phyloP scores from a whole-genome alignment of 2,797 vertebrate species.

The Phoxinus dragarum region DNA sequence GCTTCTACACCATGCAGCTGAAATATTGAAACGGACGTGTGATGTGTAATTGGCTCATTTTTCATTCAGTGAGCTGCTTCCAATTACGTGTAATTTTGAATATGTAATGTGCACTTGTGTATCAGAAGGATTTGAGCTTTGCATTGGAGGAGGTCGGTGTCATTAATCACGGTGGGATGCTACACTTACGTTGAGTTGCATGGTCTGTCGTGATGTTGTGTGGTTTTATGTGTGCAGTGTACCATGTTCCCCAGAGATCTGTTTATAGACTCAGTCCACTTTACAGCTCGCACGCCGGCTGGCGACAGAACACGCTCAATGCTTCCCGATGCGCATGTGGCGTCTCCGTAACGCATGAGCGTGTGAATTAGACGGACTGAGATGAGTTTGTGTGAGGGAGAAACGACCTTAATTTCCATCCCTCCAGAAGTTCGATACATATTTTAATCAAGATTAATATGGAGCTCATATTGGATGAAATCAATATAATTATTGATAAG shows the following conservation, averaged over 20 bases:
- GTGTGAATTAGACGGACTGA: constrained; percentile 18
- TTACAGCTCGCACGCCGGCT: constrained; percentile 48
- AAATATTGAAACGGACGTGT: neutral
- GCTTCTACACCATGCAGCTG: neutral
- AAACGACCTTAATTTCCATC: constrained; percentile 50
- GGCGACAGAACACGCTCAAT: neutral
- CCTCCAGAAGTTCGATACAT: constrained; percentile 65
- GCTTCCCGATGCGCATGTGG: constrained; percentile 8
- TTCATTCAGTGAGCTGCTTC: constrained; percentile 8
- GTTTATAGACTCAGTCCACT: constrained; percentile 57
- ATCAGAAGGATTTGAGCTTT: neutral
- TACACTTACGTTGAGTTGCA: neutral
- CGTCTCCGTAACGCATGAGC: neutral
- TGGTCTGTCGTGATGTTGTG: constrained; percentile 32
- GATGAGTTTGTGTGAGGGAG: constrained; percentile 14
- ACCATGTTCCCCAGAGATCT: constrained; percentile 48
- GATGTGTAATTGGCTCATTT: constrained; percentile 40
- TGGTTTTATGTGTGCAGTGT: constrained; percentile 39
- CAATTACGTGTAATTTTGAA: constrained; percentile 9
- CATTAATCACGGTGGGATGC: constrained; percentile 10
- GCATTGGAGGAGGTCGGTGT: neutral
- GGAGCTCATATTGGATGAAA: constrained; percentile 55
- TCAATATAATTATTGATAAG: constrained; percentile 70
- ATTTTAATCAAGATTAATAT: constrained; percentile 69
- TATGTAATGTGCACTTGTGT: neutral